Base-by-base conservation (phyloP, 1,140 invertebrate species). In the Gyrodactylus salaris region DNA sequence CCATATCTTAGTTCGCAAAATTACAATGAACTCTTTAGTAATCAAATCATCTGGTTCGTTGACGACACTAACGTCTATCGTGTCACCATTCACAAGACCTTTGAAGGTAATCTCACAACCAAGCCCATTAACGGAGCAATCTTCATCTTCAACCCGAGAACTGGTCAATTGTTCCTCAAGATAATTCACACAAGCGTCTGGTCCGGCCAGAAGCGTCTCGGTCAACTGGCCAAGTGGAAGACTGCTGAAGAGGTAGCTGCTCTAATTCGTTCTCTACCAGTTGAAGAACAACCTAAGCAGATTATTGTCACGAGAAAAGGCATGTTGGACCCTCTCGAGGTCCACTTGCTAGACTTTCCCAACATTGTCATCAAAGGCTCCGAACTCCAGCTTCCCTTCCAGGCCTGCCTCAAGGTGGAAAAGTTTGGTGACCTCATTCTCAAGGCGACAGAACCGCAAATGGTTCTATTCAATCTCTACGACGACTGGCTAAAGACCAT, bases 281-380 rank as follows among this genome's bases (percentile, higher is more conserved):
- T 99, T 19, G 95, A 99, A 84, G 95, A 99, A 84, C 94, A 99
- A 80, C 94, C 95, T 0, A 96, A 97, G 80, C 94, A 98, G 82
- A 98, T 99, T 78, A 98, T 99, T 81, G 94, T 98, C 20, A 99
- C 95, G 0, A 85, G 95, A 78, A 99, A 98, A 78, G 92, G 91
- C 79, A 96, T 95, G 76, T 27, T 75, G 70, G 78, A 81, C 82
- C 74, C 74, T 75, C 73, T 68, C 0, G 23, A 78, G 79, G 91
- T 98, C 25, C 94, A 98, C 84, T 86, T 98, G 77, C 84, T 98
- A 0, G 95, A 98, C 82, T 99, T 99, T 82, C 94, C 95, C 0
- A 99, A 99, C 80, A 98, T 99, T 81, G 94, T 99, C 20, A 99
- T 99, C 81, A 99, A 99, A 81, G 95, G 93, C 0, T 96, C 91